A percentile compares a stretch with the other conserved stretches of the same genome.
Evolutionary conservation across 2,888 invertebrate genomes (phyloP).

Genomic region (Tubiluchus corallicola): DNA sequence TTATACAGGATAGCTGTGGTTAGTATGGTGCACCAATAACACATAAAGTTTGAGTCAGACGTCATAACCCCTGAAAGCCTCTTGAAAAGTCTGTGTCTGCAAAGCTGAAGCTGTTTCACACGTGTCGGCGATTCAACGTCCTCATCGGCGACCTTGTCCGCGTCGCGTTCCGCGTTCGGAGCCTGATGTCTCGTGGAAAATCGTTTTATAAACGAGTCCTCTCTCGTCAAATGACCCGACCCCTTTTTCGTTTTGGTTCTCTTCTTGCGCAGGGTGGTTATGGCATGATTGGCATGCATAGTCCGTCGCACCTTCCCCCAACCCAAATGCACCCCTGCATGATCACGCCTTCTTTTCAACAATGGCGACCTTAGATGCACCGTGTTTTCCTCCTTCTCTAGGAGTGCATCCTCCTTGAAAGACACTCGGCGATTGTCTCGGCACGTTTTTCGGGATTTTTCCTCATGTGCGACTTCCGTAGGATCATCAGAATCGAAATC

Average conservation of each 20-base stretch:
- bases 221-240: conserved; percentile 13
- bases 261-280: not conserved
- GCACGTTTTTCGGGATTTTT: too few relatives aligned
- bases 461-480: too few relatives aligned
- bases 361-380: not conserved
- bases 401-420: not conserved
- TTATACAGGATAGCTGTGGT: conserved; percentile 81
- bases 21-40: conserved; percentile 78
- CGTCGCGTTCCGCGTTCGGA: conserved; percentile 40
- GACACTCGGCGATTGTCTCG: not conserved
- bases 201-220: conserved; percentile 53
- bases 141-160: conserved; percentile 23
- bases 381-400: not conserved
- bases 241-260: too few relatives aligned
- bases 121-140: conserved; percentile 18
- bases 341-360: too few relatives aligned
- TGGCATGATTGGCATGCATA: not conserved
- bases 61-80: conserved; percentile 49
- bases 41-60: conserved; percentile 87
- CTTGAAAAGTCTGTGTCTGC: not conserved
- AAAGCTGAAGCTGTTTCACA: not conserved
- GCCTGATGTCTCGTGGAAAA: conserved; percentile 65
- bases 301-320: not conserved
- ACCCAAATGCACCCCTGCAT: not conserved
- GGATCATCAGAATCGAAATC: too few relatives aligned